Percentiles rank a stretch among this genome's conserved stretches.
phyloP scores from a whole-genome alignment of 1,140 invertebrate genomes.

The Pseudomyrmex gracilis region DNA sequence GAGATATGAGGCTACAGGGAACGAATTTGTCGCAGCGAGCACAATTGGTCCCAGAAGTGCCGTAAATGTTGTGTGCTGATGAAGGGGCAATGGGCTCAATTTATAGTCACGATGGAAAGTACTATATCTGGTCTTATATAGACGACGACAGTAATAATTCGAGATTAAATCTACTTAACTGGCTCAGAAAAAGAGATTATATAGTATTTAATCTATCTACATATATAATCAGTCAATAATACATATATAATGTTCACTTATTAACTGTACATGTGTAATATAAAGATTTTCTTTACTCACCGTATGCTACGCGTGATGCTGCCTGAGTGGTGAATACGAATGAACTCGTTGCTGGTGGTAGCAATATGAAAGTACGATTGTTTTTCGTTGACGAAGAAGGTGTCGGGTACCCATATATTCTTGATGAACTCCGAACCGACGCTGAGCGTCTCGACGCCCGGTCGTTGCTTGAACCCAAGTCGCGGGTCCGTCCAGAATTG shows the following conservation, averaged over 20 bases:
- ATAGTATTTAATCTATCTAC: neutral
- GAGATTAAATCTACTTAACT: constrained; percentile 37
- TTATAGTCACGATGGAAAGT: constrained; percentile 54
- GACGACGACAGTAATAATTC: constrained; percentile 6
- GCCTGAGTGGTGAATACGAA: constrained; percentile 97
- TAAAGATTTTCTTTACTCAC: constrained; percentile 87
- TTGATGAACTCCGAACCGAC: constrained; percentile 98
- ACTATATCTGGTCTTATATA: neutral
- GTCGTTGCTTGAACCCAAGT: constrained; percentile 94
- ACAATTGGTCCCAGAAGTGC: constrained; percentile 68
- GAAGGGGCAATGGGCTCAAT: constrained; percentile 52
- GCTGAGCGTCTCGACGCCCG: constrained; percentile 94
- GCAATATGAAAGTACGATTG: constrained; percentile 99
- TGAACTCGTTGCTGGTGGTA: constrained; percentile 98
- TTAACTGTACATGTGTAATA: neutral
- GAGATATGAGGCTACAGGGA: constrained; percentile 18
- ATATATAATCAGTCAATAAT: neutral
- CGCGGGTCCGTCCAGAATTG: constrained; percentile 99
- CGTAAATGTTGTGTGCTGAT: constrained; percentile 58
- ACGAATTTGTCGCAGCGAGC: constrained; percentile 62
- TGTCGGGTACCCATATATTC: constrained; percentile 99
- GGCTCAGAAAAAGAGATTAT: neutral
- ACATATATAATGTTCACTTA: neutral
- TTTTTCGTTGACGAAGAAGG: constrained; percentile 99
- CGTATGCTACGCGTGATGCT: constrained; percentile 98